phyloP scores from a whole-genome alignment of 1,140 invertebrate genomes.

The Mamestra configurata region DNA sequence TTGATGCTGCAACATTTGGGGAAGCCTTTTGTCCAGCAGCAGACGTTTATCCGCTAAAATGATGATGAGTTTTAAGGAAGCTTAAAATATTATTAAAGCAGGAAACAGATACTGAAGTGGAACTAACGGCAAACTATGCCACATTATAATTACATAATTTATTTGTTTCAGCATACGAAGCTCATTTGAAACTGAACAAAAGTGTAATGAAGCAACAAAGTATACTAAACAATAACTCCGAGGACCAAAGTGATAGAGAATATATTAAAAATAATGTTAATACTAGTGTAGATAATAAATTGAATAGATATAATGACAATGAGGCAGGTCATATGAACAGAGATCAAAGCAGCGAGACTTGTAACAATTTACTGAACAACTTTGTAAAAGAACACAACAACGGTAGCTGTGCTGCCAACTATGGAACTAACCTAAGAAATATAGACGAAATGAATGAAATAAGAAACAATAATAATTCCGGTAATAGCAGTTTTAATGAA shows the following conservation, averaged over 20 bases:
- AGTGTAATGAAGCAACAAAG: conserved; percentile 20
- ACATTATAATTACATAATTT: neutral
- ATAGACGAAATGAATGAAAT: conserved; percentile 44
- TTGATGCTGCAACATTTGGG: no score
- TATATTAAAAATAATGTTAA: conserved; percentile 42
- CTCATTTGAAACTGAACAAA: conserved; percentile 60
- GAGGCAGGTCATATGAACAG: neutral
- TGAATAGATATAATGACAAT: neutral
- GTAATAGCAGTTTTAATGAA: conserved; percentile 2
- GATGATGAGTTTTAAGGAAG: no score
- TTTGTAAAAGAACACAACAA: conserved; percentile 8
- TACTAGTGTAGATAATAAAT: neutral
- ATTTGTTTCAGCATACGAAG: conserved; percentile 72
- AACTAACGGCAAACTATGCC: no score
- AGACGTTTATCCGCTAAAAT: no score
- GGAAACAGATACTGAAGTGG: no score
- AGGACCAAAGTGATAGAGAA: conserved; percentile 39
- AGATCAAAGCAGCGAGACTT: neutral
- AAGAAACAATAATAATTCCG: conserved; percentile 40
- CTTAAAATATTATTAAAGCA: no score
- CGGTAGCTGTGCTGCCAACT: neutral
- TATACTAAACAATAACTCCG: conserved; percentile 35
- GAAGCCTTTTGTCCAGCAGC: no score
- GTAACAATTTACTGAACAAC: neutral
- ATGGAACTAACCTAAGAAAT: conserved; percentile 8